Evolutionary conservation across 2,113 vertebrate species (phyloP), one percentile per base, ranked within the genome.

Genomic region (Nyctereutes procyonoides): DNA sequence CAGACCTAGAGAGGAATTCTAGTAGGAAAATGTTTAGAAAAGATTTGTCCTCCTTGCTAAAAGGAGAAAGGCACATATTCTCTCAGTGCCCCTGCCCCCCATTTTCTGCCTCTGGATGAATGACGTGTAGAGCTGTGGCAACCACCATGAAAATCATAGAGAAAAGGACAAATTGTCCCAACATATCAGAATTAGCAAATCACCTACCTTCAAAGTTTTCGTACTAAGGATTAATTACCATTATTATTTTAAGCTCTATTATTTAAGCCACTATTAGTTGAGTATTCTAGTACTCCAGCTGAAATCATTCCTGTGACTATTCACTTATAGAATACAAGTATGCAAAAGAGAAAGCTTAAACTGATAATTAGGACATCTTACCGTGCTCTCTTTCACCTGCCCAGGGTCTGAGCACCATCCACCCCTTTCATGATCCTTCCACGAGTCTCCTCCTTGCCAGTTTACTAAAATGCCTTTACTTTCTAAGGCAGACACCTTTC

Each of bases 191-290:
- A 89, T 86, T 56, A 77, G 38, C 74, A 83, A 65, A 35, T 83
- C 67, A 60, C 55, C 43, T 67, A 55, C 69, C n/a, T 74, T 93
- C 4, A 22, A 76, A 56, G 10, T 55, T 88, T 56, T 81, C 71
- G 7, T 87, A 69, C 80, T 87, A 73, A 56, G 19, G 86, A 86
- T 74, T 56, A 76, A 74, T 16, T 84, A 88, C 51, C 30, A 43
- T 96, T 79, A 53, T 80, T 88, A 43, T 60, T 74, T 74, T 88
- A 92, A 74, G 14, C 26, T 53, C 38, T 85, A 51, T 86, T 89
- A 38, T 53, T 77, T 86, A 93, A 90, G 12, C n/a, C 58, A 43
- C 73, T 5, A 5, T 88, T 89, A 26, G 15, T 32, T 63, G 67
- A 85, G 8, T 56, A 69, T 76, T 69, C 51, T 97, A 30, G 63